Conservation (phyloP, 2,113 vertebrate species). For the Podarcis raffonei region DNA sequence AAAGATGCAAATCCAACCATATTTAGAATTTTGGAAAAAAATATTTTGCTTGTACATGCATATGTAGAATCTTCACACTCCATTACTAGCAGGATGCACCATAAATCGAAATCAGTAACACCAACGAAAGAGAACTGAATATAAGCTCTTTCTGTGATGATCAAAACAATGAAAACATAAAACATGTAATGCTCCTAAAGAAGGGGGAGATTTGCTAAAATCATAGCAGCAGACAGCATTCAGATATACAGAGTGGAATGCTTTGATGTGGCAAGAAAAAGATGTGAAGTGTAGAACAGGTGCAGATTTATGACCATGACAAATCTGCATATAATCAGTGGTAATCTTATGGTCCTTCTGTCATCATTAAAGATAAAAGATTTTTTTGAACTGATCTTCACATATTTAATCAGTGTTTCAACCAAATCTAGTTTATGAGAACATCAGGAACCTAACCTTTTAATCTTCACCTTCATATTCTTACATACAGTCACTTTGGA, state of each 20-base stretch:
- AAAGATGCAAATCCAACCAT: not conserved
- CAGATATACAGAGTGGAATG: slow-evolving; percentile 72
- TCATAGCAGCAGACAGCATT: slow-evolving; percentile 19
- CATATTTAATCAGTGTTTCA: slow-evolving; percentile 48
- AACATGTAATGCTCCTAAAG: not conserved
- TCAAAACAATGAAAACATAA: not conserved
- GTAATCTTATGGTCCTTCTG: slow-evolving; percentile 70
- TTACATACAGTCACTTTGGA: not conserved
- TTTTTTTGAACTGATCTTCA: slow-evolving; percentile 54
- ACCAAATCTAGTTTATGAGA: slow-evolving; percentile 38
- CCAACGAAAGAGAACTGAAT: not conserved
- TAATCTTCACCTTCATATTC: slow-evolving; percentile 23
- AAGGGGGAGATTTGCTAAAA: slow-evolving; percentile 21
- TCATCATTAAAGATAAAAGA: slow-evolving; percentile 70
- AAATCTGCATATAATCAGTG: slow-evolving; percentile 80
- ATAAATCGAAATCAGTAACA: not conserved
- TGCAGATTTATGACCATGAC: slow-evolving; percentile 81
- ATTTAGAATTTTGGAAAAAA: not conserved
- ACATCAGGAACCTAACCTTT: slow-evolving; percentile 8
- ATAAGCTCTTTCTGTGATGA: not conserved
- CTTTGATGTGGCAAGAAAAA: slow-evolving; percentile 83
- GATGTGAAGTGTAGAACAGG: slow-evolving; percentile 74
- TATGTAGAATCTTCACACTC: not conserved
- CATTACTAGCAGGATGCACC: not conserved
- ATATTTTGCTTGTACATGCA: not conserved